Base-by-base conservation (phyloP, 2,888 invertebrate species). In the Drosophila sordidula region DNA sequence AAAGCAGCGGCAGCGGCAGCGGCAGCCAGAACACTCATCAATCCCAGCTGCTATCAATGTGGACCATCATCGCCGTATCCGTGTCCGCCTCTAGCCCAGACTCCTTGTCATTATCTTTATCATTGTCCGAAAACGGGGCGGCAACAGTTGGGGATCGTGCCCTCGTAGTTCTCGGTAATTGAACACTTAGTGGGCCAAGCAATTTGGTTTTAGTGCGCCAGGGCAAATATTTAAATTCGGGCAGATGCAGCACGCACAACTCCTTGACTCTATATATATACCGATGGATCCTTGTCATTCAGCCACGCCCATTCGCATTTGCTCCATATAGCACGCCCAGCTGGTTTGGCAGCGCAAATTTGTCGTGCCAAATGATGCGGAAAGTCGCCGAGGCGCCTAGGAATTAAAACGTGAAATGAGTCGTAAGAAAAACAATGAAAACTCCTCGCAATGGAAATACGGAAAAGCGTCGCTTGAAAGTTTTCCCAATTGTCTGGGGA, bases 341-440 rank as follows among this genome's bases (percentile, higher is more conserved):
- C 61, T 75, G 76, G 58, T 77, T 77, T 78, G 63, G 55, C 71
- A 64, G 66, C 65, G 66, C 72, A 78, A 86, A 78, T 86, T 86
- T 88, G 79, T 87, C 80, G 79, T 74, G 68, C 73, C 80, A 82
- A 88, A 86, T 86, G 87, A 81, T 80, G 87, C 86, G 72, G 79
- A 88, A 80, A 80, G 85, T 84, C 84, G 55, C 55, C 84, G 66
- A 69, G 74, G 61, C 75, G 77, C 74, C 75, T 78, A 77, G 80
- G 79, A 89, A 89, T 90, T 89, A 90, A 90, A 89, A 90, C 88
- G 90, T 87, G 84, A 87, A 89, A 89, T 88, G 88, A 89, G 85
- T 81, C 80, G 81, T 83, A 89, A 84, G 86, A 87, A 86, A 89
- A 86, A 89, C 86, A 89, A 86, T 86, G 89, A 89, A 89, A 84